Percentiles rank a stretch among this genome's conserved stretches.
Conservation (phyloP, 2,888 invertebrate species). For the Lasioglossum malachurum region DNA sequence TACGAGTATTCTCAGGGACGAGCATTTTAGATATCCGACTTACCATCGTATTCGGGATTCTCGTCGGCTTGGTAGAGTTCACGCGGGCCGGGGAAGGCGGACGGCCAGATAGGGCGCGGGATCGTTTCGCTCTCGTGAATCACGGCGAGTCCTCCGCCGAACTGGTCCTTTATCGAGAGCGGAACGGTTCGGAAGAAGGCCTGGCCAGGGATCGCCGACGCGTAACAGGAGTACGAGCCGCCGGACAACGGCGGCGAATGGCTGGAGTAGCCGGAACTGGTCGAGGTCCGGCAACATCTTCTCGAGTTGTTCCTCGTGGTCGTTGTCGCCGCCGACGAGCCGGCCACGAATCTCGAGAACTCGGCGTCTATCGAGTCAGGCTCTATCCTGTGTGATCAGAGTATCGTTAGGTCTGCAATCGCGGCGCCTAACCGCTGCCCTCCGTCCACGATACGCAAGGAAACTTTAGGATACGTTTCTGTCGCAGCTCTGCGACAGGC, state of each 20-base stretch:
- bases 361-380: conserved; percentile 77
- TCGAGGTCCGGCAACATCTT: conserved; percentile 79
- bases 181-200: conserved; percentile 49
- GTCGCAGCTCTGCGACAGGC: neutral
- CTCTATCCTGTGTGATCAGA: conserved; percentile 73
- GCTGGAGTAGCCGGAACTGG: conserved; percentile 80
- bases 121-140: conserved; percentile 79
- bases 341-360: conserved; percentile 72
- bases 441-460: too few species aligned
- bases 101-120: conserved; percentile 79
- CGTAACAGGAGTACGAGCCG: conserved; percentile 74
- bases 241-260: conserved; percentile 78
- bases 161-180: conserved; percentile 62
- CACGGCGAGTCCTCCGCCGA: conserved; percentile 72
- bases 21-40: neutral
- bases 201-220: conserved; percentile 59
- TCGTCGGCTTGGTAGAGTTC: conserved; percentile 59
- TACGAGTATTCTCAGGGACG: too few species aligned
- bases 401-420: neutral
- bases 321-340: conserved; percentile 62
- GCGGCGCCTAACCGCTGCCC: neutral
- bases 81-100: conserved; percentile 48
- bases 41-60: conserved; percentile 64
- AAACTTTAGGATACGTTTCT: neutral
- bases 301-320: conserved; percentile 66